Evolutionary conservation across 2,888 invertebrate species (phyloP), one percentile per base, ranked within the genome.

Genomic region (Papilio demoleus): DNA sequence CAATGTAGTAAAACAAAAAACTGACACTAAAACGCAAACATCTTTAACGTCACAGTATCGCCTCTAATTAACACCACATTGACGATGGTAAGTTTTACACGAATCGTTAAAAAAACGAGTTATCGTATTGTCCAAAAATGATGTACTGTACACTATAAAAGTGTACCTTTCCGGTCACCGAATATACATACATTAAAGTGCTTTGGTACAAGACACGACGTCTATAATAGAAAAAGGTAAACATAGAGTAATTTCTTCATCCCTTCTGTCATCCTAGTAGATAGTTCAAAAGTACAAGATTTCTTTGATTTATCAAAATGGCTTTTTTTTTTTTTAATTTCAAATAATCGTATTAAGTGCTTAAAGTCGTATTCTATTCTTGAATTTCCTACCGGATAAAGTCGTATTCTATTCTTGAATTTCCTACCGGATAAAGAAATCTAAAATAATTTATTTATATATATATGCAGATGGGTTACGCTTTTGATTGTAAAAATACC

Each of bases 91-190:
- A 68, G 70, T 74, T 77, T n/a, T n/a, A 70, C 67, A 69, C 68
- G 69, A 70, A 74, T 72, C 62, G 42, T 45, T 24, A 64, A 56
- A 73, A 47, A 62, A 83, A 81, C 82, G 74, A 73, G 84, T 82
- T 82, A 79, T 66, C 38, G 19, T 70, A 59, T 62, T 72, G 67
- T 66, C 72, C 68, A 71, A 76, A 78, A 76, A 72, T 71, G 73
- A 42, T 24, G 11, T 24, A 67, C 72, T 70, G 70, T 71, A 68
- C 74, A 67, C 79, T 83, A 82, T 83, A 83, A 78, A 80, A 75
- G 74, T 75, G 70, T 67, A 38, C 45, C 74, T 27, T 40, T 45
- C 61, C 14, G 50, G 61, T 66, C 47, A 14, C 31, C 24, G 12
- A 34, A 42, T 61, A 17, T 24, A 36, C n/a, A 60, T 64, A n/a